Conservation (phyloP, 2,888 invertebrate species). For the Luperina nickerlii region DNA sequence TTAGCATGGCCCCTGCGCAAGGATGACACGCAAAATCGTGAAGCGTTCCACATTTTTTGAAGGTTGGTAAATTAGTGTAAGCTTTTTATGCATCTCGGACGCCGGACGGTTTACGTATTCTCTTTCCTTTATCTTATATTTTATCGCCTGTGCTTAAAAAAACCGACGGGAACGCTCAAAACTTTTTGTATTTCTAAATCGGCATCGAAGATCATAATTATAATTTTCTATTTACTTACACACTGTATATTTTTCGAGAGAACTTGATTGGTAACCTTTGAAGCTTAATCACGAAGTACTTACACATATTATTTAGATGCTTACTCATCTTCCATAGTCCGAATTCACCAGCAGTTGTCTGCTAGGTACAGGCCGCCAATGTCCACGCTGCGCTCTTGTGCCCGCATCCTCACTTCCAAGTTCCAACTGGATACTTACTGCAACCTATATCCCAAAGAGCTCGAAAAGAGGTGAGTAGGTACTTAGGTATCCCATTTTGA, state of each 20-base stretch:
- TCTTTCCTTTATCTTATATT: background rate
- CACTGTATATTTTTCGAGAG: too few species aligned
- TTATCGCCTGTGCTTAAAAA: background rate
- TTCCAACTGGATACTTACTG: too few species aligned
- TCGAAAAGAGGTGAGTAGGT: too few species aligned
- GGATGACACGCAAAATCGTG: conserved; percentile 85
- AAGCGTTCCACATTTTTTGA: conserved; percentile 83
- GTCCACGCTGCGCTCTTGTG: too few species aligned
- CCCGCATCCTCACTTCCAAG: too few species aligned
- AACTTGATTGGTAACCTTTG: background rate
- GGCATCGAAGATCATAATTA: background rate
- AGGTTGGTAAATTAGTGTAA: background rate
- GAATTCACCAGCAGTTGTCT: background rate
- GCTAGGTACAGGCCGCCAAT: too few species aligned
- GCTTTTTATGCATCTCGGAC: background rate
- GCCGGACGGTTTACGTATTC: background rate
- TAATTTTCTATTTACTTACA: too few species aligned
- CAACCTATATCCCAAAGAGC: too few species aligned
- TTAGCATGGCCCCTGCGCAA: conserved; percentile 86
- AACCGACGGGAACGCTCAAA: background rate
- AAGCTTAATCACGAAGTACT: too few species aligned
- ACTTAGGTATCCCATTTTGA: too few species aligned
- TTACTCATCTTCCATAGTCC: too few species aligned
- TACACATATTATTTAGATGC: too few species aligned
- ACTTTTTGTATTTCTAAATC: background rate